A percentile compares a stretch with the other conserved stretches of the same genome.
These are phyloP conservation scores for Glyptemys insculpta DNA, from an alignment of 2,797 vertebrate species.

Conservation along the genomic window DNA sequence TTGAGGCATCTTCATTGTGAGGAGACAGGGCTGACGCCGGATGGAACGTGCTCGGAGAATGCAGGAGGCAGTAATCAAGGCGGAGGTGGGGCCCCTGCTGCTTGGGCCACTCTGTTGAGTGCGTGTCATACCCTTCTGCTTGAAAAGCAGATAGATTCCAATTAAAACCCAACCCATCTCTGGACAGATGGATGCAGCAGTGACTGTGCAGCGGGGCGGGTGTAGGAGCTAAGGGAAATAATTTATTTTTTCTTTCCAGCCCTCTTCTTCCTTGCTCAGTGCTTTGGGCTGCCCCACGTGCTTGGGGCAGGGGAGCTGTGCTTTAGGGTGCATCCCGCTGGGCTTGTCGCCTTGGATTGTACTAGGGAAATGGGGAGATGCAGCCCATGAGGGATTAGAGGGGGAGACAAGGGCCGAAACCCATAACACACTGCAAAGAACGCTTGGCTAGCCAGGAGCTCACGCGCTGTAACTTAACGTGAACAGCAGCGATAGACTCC, in stretches of 20 bases:
- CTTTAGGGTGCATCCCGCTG: not conserved
- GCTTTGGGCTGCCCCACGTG: not conserved
- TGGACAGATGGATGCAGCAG: constrained; percentile 10
- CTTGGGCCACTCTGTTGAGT: not conserved
- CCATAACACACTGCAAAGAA: not conserved
- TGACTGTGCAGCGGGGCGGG: not conserved
- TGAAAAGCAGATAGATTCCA: not conserved
- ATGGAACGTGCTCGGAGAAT: not conserved
- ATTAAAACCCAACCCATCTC: not conserved
- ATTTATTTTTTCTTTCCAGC: not conserved
- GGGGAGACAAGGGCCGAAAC: not conserved
- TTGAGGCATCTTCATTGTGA: not conserved
- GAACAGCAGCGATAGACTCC: not conserved
- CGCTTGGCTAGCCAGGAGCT: not conserved
- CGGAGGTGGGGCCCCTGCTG: not conserved
- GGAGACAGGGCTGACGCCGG: not conserved
- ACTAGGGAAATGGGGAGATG: not conserved
- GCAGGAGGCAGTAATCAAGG: not conserved
- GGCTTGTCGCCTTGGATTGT: not conserved
- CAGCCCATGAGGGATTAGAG: not conserved
- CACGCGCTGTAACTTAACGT: not conserved
- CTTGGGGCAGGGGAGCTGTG: not conserved
- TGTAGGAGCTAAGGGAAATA: not conserved
- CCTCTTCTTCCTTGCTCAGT: not conserved
- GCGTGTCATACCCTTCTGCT: not conserved